These are phyloP conservation scores for Hestina assimilis DNA, from an alignment of 1,140 invertebrate genomes.

Conservation along the genomic window DNA sequence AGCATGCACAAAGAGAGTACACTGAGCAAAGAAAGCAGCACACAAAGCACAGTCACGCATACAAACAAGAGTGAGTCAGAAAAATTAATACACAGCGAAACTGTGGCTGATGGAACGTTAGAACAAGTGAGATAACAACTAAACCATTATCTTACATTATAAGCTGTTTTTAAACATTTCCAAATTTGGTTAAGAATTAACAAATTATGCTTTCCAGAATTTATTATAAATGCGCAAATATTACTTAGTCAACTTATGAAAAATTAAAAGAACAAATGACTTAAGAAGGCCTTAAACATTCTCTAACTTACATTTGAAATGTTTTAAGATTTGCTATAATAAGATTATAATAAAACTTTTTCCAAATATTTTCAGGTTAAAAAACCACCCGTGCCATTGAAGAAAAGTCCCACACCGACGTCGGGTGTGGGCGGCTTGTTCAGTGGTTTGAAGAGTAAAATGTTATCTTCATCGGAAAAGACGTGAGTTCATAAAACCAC, in stretches of 20 bases:
- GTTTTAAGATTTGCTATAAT: no score
- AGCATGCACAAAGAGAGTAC: constrained; percentile 68
- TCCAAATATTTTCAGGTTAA: constrained; percentile 61
- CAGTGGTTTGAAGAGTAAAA: constrained; percentile 81
- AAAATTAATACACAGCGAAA: constrained; percentile 58
- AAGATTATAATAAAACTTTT: no score
- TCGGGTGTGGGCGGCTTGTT: constrained; percentile 77
- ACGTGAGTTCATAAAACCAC: constrained; percentile 36
- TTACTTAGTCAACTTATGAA: no score
- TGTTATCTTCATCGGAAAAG: constrained; percentile 67
- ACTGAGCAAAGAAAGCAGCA: constrained; percentile 58
- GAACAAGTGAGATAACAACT: constrained; percentile 48
- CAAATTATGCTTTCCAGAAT: no score
- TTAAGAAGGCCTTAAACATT: no score
- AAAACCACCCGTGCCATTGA: constrained; percentile 81
- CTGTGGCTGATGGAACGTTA: constrained; percentile 42
- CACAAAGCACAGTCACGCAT: constrained; percentile 60
- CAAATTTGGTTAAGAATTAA: no score
- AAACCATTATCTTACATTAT: no score
- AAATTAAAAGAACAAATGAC: no score
- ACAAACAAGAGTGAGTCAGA: constrained; percentile 65
- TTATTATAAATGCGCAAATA: no score
- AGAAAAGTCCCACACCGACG: constrained; percentile 81
- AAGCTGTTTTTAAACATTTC: no score
- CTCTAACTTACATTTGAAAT: no score